phyloP scores from a whole-genome alignment of 2,113 vertebrate species.

The Apteryx owenii region DNA sequence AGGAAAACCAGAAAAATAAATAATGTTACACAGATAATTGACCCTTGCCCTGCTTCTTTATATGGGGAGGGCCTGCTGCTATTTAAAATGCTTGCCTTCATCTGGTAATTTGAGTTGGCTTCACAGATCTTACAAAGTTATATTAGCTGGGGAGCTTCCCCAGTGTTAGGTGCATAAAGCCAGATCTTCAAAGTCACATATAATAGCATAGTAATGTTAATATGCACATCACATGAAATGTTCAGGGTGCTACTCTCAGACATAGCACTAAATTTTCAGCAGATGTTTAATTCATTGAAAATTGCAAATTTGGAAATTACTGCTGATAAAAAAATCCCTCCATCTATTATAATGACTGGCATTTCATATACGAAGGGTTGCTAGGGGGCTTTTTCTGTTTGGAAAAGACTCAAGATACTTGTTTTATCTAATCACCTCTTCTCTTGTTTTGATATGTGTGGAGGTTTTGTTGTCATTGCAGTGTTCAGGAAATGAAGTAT shows the following conservation, averaged over 20 bases:
- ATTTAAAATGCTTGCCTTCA: not conserved
- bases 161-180: not conserved
- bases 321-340: conserved; percentile 43
- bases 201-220: not conserved
- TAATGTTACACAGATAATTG: not conserved
- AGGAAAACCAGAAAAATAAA: not conserved
- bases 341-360: conserved; percentile 45
- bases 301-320: conserved; percentile 56
- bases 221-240: not conserved
- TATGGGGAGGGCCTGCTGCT: not conserved
- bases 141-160: not conserved
- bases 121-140: not conserved
- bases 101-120: not conserved
- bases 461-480: not conserved
- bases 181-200: not conserved
- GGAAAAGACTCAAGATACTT: conserved; percentile 38
- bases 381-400: not conserved
- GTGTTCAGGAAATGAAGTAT: not conserved
- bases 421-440: conserved; percentile 34
- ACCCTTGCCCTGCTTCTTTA: not conserved
- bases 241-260: conserved; percentile 15
- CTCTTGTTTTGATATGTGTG: not conserved
- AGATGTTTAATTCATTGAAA: conserved; percentile 50
- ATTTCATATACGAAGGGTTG: conserved; percentile 57
- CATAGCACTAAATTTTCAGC: conserved; percentile 26